phyloP scores from a whole-genome alignment of 2,888 invertebrate genomes.

The Fragum whitleyi region DNA sequence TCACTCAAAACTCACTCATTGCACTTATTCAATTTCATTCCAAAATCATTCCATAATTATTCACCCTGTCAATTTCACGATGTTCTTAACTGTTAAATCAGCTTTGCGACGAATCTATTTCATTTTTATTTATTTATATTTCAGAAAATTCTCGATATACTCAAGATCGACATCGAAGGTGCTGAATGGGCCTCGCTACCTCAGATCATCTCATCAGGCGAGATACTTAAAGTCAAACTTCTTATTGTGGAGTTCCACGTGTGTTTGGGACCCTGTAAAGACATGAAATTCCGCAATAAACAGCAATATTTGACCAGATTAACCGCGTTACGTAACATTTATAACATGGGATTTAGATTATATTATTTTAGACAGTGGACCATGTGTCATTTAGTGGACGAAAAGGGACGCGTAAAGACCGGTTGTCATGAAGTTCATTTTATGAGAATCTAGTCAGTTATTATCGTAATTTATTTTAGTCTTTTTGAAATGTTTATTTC shows the following conservation, averaged over 20 bases:
- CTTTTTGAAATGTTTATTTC: too few relatives aligned
- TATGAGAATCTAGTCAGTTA: too few relatives aligned
- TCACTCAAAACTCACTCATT: too few relatives aligned
- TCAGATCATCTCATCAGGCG: constrained; percentile 11
- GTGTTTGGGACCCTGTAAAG: constrained; percentile 1
- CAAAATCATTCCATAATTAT: too few relatives aligned
- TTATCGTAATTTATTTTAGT: too few relatives aligned
- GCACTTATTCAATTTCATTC: too few relatives aligned
- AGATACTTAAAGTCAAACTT: constrained; percentile 24
- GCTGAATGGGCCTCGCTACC: constrained; percentile 26
- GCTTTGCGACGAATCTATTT: too few relatives aligned
- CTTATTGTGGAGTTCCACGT: constrained; percentile 28
- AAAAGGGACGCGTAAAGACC: not conserved
- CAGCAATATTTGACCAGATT: constrained; percentile 6
- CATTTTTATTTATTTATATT: not conserved
- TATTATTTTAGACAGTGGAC: constrained; percentile 27
- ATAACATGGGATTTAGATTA: constrained; percentile 26
- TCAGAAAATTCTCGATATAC: constrained; percentile 25
- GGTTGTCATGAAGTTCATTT: constrained; percentile 31
- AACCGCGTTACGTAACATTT: not conserved
- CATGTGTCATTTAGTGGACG: constrained; percentile 3
- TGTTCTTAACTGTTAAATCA: too few relatives aligned
- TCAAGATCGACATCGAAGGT: constrained; percentile 37
- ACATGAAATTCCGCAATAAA: not conserved
- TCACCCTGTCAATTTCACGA: too few relatives aligned